These are phyloP conservation scores for Mesoligia furuncula DNA, from an alignment of 2,888 invertebrate species.

Conservation along the genomic window DNA sequence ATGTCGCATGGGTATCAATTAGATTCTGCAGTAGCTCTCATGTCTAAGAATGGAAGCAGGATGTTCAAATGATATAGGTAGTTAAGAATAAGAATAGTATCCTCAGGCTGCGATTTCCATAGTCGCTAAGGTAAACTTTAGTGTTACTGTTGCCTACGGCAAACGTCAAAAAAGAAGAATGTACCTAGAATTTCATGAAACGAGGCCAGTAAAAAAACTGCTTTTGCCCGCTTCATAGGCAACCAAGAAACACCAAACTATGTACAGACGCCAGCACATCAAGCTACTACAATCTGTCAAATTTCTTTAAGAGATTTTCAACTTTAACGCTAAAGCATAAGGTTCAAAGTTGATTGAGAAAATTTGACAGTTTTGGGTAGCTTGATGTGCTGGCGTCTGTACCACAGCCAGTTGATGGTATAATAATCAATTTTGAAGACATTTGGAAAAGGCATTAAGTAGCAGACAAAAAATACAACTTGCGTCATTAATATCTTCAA, in stretches of 20 bases:
- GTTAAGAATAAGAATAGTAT: too few relatives aligned
- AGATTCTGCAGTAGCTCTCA: neutral
- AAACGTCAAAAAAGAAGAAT: neutral
- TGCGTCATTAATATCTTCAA: conserved; percentile 41
- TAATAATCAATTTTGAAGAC: conserved; percentile 24
- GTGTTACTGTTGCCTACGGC: neutral
- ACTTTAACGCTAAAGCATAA: too few relatives aligned
- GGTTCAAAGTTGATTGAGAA: too few relatives aligned
- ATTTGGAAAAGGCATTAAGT: conserved; percentile 33
- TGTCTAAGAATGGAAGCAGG: neutral
- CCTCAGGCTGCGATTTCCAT: neutral
- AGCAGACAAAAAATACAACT: conserved; percentile 10
- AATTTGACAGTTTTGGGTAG: too few relatives aligned
- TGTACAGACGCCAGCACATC: too few relatives aligned
- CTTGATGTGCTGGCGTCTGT: too few relatives aligned
- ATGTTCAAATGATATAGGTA: too few relatives aligned
- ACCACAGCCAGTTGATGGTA: neutral
- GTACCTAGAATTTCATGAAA: neutral
- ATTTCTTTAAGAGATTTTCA: too few relatives aligned
- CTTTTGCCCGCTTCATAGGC: neutral
- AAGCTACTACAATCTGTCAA: too few relatives aligned
- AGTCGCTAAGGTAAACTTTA: neutral
- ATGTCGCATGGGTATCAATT: neutral
- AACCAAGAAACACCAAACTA: neutral
- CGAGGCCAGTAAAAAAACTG: neutral